phyloP scores from a whole-genome alignment of 2,113 vertebrate genomes.

The Clarias batrachus region DNA sequence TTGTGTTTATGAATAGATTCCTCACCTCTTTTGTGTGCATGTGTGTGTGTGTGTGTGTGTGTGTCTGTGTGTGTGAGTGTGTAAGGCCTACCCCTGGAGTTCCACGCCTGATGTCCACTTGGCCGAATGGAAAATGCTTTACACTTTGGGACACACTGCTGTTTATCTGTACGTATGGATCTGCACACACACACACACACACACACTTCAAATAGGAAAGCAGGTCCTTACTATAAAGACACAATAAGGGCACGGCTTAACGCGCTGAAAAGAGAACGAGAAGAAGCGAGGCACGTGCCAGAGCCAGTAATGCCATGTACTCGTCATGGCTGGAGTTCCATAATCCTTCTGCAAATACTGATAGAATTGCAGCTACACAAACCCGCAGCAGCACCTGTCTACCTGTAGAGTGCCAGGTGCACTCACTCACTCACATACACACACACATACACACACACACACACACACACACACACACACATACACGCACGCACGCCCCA shows the following conservation, averaged over 20 bases:
- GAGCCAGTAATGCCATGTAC: slow-evolving; percentile 64
- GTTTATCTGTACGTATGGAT: slow-evolving; percentile 81
- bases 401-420: slow-evolving; percentile 70
- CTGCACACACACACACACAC: slow-evolving; percentile 42
- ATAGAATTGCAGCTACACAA: slow-evolving; percentile 65
- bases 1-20: slow-evolving; percentile 44
- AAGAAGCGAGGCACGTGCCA: slow-evolving; percentile 35
- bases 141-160: slow-evolving; percentile 71
- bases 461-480: slow-evolving; percentile 8
- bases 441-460: slow-evolving; percentile 34
- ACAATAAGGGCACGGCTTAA: slow-evolving; percentile 70
- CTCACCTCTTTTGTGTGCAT: slow-evolving; percentile 26
- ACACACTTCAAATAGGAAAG: slow-evolving; percentile 59
- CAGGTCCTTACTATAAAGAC: slow-evolving; percentile 54
- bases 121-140: slow-evolving; percentile 80
- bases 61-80: slow-evolving; percentile 38
- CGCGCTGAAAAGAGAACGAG: slow-evolving; percentile 24
- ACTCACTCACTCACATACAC: background rate
- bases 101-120: slow-evolving; percentile 75
- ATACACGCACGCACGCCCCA: slow-evolving; percentile 17
- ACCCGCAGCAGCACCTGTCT: slow-evolving; percentile 71
- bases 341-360: slow-evolving; percentile 76
- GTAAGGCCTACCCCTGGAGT: slow-evolving; percentile 79
- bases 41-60: slow-evolving; percentile 41
- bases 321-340: slow-evolving; percentile 64